Base-by-base conservation (phyloP, 2,888 invertebrate species). In the Brassicogethes aeneus region DNA sequence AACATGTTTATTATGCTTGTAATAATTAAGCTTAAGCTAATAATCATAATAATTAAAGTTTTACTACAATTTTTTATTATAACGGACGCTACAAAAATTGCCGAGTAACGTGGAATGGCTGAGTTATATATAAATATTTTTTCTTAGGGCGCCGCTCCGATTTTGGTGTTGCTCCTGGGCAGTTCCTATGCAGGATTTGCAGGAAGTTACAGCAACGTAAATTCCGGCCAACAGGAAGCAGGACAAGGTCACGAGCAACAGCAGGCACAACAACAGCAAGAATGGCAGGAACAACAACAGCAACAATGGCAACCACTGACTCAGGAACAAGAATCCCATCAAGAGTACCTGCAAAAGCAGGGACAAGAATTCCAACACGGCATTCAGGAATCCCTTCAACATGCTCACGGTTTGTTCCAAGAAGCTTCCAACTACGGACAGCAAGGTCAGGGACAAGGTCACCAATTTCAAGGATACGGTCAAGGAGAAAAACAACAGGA, bases 111-210 rank as follows among this genome's bases (percentile, higher is more conserved):
- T n/a, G n/a, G n/a, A n/a, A n/a, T n/a, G n/a, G n/a, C n/a, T n/a
- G n/a, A n/a, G n/a, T 23, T 23, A 23, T 7, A 23, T 23, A 23
- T 23, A 7, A 23, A 23, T 23, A 7, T 5, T 47, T 41, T 42
- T 39, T 51, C 51, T 12, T 43, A 60, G 58, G 52, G 54, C 43
- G 41, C 54, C 38, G 53, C 51, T 43, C 47, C 59, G 47, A 44
- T 61, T 46, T 41, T 60, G 37, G 52, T 53, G 41, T 49, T 61
- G 37, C 54, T 54, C 41, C 44, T 57, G 36, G 54, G 57, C 38
- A 46, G 50, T 34, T 50, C 53, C 32, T 41, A 50, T 32, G 62
- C 60, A 39, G 58, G 63, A 45, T 59, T 52, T 52, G 56, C 56
- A 48, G 57, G 57, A 44, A 54, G 58, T 23, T 23, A 23, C 23